phyloP scores from a whole-genome alignment of 2,113 vertebrate species.

The Meles meles region DNA sequence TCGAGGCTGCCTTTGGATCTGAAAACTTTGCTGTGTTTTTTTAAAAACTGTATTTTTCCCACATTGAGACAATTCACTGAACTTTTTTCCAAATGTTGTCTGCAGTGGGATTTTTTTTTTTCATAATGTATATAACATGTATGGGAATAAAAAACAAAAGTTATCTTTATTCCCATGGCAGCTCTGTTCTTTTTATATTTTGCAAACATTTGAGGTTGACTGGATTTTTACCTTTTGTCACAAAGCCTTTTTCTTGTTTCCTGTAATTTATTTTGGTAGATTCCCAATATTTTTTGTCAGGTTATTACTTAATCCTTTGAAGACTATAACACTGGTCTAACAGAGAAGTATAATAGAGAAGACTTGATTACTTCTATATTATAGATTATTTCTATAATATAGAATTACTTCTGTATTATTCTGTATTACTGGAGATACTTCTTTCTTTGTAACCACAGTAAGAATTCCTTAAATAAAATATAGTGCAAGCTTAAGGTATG shows the following conservation, averaged over 20 bases:
- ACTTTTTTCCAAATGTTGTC: not conserved
- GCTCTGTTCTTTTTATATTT: not conserved
- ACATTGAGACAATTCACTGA: not conserved
- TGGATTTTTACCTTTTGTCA: not conserved
- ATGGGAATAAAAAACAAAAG: not conserved
- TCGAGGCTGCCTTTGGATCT: not conserved
- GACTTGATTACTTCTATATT: not conserved
- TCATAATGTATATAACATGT: not conserved
- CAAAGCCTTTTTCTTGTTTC: constrained; percentile 9
- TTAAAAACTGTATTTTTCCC: not conserved
- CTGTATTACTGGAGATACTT: not conserved
- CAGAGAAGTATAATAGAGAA: not conserved
- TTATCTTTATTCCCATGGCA: not conserved
- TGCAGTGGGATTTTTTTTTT: not conserved
- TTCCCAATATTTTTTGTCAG: not conserved
- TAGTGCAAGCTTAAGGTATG: not conserved
- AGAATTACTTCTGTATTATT: not conserved
- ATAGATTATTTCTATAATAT: not conserved
- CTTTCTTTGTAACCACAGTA: not conserved
- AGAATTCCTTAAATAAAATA: not conserved
- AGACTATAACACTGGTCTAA: not conserved
- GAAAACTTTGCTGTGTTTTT: not conserved
- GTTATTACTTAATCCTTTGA: not conserved
- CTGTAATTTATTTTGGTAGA: constrained; percentile 16
- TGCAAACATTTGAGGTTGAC: not conserved